A percentile compares a stretch with the other conserved stretches of the same genome.
Evolutionary conservation across 2,113 vertebrate genomes (phyloP).

Genomic region (Pterocles gutturalis): DNA sequence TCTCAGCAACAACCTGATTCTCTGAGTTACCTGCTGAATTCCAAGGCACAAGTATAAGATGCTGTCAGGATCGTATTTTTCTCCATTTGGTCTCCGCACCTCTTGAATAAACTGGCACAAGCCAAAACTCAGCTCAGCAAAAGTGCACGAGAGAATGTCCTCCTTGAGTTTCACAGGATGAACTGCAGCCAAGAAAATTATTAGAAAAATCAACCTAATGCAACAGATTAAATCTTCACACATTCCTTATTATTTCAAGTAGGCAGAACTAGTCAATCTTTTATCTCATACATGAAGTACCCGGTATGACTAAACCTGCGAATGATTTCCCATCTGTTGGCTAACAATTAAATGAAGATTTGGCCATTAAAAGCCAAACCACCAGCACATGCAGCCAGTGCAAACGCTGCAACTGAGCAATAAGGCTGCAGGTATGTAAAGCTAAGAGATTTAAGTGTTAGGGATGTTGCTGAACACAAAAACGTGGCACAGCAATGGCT

Average conservation of each 20-base stretch:
- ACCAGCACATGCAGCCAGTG: neutral
- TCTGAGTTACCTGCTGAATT: conserved; percentile 90
- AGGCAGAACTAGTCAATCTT: neutral
- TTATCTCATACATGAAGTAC: neutral
- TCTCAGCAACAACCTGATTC: neutral
- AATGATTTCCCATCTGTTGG: neutral
- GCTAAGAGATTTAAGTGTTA: neutral
- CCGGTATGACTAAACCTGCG: neutral
- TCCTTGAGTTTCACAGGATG: conserved; percentile 90
- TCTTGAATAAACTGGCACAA: conserved; percentile 94
- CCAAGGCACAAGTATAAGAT: conserved; percentile 98
- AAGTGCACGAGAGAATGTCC: conserved; percentile 91
- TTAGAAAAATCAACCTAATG: neutral
- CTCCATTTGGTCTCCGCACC: conserved; percentile 90
- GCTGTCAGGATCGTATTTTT: conserved; percentile 92
- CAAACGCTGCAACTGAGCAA: neutral
- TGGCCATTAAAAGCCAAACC: neutral
- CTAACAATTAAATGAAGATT: neutral
- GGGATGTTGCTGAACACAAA: neutral
- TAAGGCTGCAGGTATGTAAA: neutral
- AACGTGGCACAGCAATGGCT: neutral
- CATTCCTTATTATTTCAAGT: neutral
- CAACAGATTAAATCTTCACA: neutral
- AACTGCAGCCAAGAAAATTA: conserved; percentile 68
- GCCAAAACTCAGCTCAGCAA: conserved; percentile 93